Evolutionary conservation across 2,797 vertebrate species (phyloP).

Genomic region (Cynodonichthys magdalenae): DNA sequence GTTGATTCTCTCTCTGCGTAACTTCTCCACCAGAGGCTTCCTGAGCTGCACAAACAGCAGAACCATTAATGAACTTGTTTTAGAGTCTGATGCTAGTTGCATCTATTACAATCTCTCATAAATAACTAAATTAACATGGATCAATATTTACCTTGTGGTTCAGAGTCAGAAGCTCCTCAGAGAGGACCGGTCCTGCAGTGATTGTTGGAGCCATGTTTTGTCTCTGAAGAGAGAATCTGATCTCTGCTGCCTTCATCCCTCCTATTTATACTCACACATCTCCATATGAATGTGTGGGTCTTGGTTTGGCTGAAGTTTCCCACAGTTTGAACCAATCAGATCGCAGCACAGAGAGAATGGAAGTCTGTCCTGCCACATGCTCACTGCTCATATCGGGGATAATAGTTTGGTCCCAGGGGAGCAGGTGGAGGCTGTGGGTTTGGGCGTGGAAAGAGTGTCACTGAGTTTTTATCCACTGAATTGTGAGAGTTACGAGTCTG

Average conservation of each 20-base stretch:
- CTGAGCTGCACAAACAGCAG: slow-evolving; percentile 72
- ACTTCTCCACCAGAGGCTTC: slow-evolving; percentile 84
- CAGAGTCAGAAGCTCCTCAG: slow-evolving; percentile 65
- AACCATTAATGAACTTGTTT: slow-evolving; percentile 31
- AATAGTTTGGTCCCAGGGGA: slow-evolving; percentile 44
- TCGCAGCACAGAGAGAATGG: slow-evolving; percentile 14
- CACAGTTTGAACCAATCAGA: slow-evolving; percentile 89
- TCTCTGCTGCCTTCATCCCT: slow-evolving; percentile 54
- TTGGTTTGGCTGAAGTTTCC: slow-evolving; percentile 80
- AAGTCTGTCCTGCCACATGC: slow-evolving; percentile 32
- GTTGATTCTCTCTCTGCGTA: slow-evolving; percentile 79
- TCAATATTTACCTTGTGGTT: slow-evolving; percentile 49
- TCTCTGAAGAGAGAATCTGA: slow-evolving; percentile 72
- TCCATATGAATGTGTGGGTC: slow-evolving; percentile 87
- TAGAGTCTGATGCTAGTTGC: not conserved
- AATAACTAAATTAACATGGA: not conserved
- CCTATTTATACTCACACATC: slow-evolving; percentile 83
- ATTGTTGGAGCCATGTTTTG: slow-evolving; percentile 79
- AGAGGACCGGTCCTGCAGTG: slow-evolving; percentile 54
- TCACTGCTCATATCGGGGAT: slow-evolving; percentile 27
- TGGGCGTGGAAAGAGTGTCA: no score
- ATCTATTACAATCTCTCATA: not conserved
- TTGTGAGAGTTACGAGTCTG: no score
- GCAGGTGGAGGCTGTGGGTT: slow-evolving; percentile 36
- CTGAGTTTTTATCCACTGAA: no score